These are phyloP conservation scores for Lutjanus argentimaculatus DNA, from an alignment of 2,797 vertebrate species.

Conservation along the genomic window DNA sequence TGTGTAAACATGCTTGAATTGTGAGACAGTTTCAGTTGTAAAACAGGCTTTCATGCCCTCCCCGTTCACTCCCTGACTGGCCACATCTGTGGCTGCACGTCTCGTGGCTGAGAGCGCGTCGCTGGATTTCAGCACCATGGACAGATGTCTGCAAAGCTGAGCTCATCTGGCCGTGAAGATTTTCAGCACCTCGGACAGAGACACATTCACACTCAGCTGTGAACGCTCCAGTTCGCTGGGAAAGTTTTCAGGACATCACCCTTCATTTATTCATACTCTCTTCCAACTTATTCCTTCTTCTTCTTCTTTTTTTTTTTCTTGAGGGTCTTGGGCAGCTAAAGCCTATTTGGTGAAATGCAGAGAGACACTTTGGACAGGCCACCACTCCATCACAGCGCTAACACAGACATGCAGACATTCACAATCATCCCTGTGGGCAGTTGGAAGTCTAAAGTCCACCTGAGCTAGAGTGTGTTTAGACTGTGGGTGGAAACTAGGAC, in stretches of 20 bases:
- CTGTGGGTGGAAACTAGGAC: constrained; percentile 13
- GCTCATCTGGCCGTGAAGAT: constrained; percentile 59
- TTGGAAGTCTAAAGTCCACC: constrained; percentile 11
- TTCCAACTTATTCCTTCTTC: constrained; percentile 1
- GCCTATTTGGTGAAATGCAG: constrained; percentile 44
- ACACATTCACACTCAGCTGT: constrained; percentile 23
- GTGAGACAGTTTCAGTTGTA: not conserved
- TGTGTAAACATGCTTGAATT: not conserved
- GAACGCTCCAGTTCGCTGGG: constrained; percentile 20
- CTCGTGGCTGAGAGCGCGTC: constrained; percentile 20
- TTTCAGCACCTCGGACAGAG: constrained; percentile 70
- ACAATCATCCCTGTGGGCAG: constrained; percentile 37
- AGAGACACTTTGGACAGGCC: constrained; percentile 66
- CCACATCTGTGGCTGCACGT: constrained; percentile 19
- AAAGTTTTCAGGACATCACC: constrained; percentile 57
- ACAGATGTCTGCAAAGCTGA: constrained; percentile 61
- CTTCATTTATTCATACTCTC: constrained; percentile 50
- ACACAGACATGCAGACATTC: constrained; percentile 29
- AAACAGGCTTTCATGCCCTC: not conserved
- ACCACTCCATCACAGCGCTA: constrained; percentile 39
- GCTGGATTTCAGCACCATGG: constrained; percentile 59
- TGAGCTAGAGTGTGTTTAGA: constrained; percentile 25
- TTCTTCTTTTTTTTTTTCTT: not conserved
- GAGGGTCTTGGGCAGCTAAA: constrained; percentile 38
- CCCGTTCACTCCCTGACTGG: constrained; percentile 15